Evolutionary conservation across 2,888 invertebrate species (phyloP).

Genomic region (Alcis repandata): DNA sequence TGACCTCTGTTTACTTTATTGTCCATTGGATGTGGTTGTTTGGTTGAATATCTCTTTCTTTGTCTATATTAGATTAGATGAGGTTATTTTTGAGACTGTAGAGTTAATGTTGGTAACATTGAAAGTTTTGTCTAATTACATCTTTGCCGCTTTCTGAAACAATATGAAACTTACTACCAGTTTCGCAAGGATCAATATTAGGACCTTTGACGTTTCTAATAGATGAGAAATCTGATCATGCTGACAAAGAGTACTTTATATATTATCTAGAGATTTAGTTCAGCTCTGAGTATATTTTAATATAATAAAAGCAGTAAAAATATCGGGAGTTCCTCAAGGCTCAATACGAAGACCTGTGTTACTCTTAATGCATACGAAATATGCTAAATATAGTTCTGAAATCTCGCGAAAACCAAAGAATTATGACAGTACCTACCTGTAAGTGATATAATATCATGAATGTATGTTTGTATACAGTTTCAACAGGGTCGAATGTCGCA

Average conservation of each 20-base stretch:
- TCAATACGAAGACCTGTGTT: background rate
- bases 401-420: background rate
- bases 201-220: background rate
- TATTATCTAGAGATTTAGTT: too few species aligned
- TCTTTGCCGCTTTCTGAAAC: too few species aligned
- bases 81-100: background rate
- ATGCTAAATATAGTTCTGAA: background rate
- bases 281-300: too few species aligned
- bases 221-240: too few species aligned
- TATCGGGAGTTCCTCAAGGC: background rate
- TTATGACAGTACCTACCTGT: too few species aligned
- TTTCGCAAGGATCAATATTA: background rate
- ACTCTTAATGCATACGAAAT: background rate
- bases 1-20: constrained; percentile 32
- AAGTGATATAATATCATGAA: background rate
- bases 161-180: background rate
- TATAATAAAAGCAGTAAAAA: too few species aligned
- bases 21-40: constrained; percentile 12
- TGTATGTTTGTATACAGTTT: background rate
- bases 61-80: background rate
- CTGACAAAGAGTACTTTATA: too few species aligned
- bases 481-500: constrained; percentile 17
- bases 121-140: too few species aligned
- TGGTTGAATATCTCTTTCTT: too few species aligned
- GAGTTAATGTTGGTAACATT: too few species aligned